Percentiles rank a stretch among this genome's conserved stretches.
These are phyloP conservation scores for Acanthiza pusilla DNA, from an alignment of 2,797 vertebrate species.

Conservation along the genomic window DNA sequence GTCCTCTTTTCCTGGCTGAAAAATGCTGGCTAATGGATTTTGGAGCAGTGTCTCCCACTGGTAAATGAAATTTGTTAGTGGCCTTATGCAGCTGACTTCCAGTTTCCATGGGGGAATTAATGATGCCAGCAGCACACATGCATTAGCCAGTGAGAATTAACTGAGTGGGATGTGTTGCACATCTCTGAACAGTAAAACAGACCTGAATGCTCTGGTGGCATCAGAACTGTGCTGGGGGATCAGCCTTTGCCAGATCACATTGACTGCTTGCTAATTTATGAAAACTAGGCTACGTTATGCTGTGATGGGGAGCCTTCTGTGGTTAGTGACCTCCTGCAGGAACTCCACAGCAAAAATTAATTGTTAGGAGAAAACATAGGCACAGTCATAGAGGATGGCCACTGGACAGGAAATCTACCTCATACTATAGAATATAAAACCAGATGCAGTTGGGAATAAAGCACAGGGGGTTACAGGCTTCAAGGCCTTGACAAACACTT, in stretches of 20 bases:
- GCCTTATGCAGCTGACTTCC: background rate
- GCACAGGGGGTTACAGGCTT: background rate
- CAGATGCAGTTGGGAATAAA: background rate
- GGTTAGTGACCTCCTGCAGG: background rate
- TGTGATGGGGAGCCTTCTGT: background rate
- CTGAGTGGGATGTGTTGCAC: rapidly evolving
- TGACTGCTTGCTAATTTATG: background rate
- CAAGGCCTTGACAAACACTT: background rate
- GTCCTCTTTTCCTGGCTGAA: background rate
- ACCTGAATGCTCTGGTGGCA: background rate
- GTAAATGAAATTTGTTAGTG: background rate
- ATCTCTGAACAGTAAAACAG: background rate
- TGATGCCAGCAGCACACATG: background rate
- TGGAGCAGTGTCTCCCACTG: background rate
- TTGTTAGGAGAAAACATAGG: background rate
- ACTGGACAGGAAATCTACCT: background rate
- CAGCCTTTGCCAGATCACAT: background rate
- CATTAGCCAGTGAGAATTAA: background rate
- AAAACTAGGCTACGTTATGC: background rate
- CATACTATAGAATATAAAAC: background rate
- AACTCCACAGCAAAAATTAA: background rate
- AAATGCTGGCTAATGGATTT: background rate
- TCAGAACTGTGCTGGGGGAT: background rate
- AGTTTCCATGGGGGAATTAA: background rate
- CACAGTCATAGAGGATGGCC: background rate